Base-by-base conservation (phyloP, 2,797 vertebrate genomes). In the Epinephelus awoara region DNA sequence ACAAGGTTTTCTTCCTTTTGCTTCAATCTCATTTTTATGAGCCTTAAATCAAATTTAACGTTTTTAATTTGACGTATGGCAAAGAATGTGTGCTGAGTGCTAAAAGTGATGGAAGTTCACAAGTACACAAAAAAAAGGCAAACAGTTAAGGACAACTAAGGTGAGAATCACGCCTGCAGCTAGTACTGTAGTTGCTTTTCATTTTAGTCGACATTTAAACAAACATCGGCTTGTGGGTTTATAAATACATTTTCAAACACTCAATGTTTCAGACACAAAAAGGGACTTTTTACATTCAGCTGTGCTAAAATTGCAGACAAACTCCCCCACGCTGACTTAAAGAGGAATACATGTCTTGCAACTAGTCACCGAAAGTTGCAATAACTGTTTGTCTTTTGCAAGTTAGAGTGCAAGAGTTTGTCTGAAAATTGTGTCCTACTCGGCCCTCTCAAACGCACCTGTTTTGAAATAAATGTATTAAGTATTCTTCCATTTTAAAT, bases 201-300 rank as follows among this genome's bases (percentile, higher is more conserved):
- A 25, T 73, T 70, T 61, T 1, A 66, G 15, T 5, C 2, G 2
- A 25, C 47, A 42, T 65, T 61, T 64, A 67, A 51, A 70, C 18
- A 61, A 65, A 44, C 18, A 57, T 21, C 6, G 46, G 38, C 56
- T 19, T 40, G 23, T 17, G 19, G 14, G 2, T 21, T 67, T 21
- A 13, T 29, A 54, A 57, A 40, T 40, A 15, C 2, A 38, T 67
- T 42, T 7, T 11, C 6, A 27, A 27, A 49, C 46, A 77, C 52
- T 23, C 1, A 50, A 10, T 44, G 13, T 40, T 29, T 50, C n/a
- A 44, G 5, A 54, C 17, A 56, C 4, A 23, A 49, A 68, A 46
- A 66, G 17, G 3, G 2, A 40, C 14, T 73, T 15, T 52, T 11
- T n/a, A 62, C 14, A 29, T 58, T 4, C 19, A 57, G 46, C 44